These are phyloP conservation scores for Montipora efflorescens DNA, from an alignment of 64 coral and sea anemone species.

Conservation along the genomic window DNA sequence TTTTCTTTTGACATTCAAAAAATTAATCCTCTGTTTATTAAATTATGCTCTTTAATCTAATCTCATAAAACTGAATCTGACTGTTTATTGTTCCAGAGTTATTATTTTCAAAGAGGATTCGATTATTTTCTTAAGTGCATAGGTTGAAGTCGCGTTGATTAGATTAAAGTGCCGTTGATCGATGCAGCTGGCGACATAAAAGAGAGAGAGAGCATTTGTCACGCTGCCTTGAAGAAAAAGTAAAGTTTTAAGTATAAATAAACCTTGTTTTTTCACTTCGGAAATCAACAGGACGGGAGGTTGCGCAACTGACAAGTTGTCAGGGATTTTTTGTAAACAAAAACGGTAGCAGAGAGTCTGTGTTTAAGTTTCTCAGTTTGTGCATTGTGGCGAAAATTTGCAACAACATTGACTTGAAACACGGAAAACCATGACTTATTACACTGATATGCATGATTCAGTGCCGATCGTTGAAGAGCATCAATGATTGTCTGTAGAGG, in stretches of 20 bases:
- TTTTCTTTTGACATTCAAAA: too few species aligned
- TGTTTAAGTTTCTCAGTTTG: not conserved
- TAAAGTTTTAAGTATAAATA: not conserved
- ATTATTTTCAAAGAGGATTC: not conserved
- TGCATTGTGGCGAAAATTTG: not conserved
- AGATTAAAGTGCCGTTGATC: not conserved
- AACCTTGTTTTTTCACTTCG: too few species aligned
- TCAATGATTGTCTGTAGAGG: not conserved
- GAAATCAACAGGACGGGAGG: too few species aligned
- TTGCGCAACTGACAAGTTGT: too few species aligned
- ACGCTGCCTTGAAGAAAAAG: not conserved
- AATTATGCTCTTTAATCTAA: too few species aligned
- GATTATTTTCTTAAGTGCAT: not conserved
- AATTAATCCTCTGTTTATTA: too few species aligned
- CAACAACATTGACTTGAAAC: not conserved
- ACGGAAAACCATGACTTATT: too few species aligned
- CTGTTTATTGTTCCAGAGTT: not conserved
- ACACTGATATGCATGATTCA: too few species aligned
- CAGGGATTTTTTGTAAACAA: constrained; percentile 27
- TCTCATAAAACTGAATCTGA: too few species aligned
- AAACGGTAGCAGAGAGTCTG: not conserved
- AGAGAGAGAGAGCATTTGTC: not conserved
- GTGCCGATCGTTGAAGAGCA: not conserved
- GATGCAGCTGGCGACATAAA: not conserved
- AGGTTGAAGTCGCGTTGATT: not conserved